Evolutionary conservation across 2,113 vertebrate genomes (phyloP).

Genomic region (Sminthopsis crassicaudata): DNA sequence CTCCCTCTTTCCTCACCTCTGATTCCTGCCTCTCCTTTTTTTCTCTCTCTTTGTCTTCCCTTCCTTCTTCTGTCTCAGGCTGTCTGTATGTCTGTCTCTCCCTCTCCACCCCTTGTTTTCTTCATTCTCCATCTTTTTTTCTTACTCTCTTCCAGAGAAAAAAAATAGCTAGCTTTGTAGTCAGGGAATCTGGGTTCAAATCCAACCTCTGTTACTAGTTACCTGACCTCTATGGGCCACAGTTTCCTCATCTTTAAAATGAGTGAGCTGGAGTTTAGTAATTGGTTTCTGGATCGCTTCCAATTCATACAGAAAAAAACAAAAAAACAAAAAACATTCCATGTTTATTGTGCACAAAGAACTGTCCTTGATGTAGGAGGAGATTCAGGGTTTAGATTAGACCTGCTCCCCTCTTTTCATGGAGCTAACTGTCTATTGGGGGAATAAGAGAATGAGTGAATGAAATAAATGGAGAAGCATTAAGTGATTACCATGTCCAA

Average conservation of each 20-base stretch:
- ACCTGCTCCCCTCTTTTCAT: not conserved
- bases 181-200: not conserved
- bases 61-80: too few relatives aligned
- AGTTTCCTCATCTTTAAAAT: not conserved
- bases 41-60: not conserved
- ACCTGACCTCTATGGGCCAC: not conserved
- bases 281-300: not conserved
- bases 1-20: too few relatives aligned
- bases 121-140: too few relatives aligned
- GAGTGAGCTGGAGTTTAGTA: not conserved
- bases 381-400: not conserved
- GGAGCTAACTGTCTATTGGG: not conserved
- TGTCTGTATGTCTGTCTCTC: not conserved
- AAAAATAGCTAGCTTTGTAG: not conserved
- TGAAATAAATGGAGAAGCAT: not conserved
- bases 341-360: not conserved
- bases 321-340: too few relatives aligned
- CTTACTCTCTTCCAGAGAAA: not conserved
- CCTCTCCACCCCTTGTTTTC: too few relatives aligned
- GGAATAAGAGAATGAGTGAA: not conserved
- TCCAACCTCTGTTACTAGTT: not conserved
- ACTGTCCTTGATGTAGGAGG: not conserved
- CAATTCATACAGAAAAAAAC: not conserved
- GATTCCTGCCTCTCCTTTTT: not conserved
- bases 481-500: not conserved